A percentile compares a stretch with the other conserved stretches of the same genome.
These are phyloP conservation scores for Xanthorhoe designata DNA, from an alignment of 2,888 invertebrate genomes.

Conservation along the genomic window DNA sequence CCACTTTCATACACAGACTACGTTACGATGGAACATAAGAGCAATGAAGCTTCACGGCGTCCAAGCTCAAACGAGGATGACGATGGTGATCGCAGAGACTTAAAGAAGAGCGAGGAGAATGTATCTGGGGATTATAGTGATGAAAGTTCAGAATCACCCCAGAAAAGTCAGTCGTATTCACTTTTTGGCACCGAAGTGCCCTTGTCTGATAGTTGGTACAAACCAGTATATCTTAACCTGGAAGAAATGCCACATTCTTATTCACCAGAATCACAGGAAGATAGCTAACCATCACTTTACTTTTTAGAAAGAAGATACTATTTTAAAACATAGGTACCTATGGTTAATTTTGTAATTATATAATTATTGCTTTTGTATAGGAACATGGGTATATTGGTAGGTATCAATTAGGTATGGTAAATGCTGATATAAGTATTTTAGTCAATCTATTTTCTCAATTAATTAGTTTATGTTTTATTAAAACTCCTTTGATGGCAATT, in stretches of 20 bases:
- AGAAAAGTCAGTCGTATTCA: constrained; percentile 32
- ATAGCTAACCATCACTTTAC: constrained; percentile 6
- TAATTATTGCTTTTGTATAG: too few species aligned
- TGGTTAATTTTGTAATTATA: too few species aligned
- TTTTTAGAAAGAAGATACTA: neutral
- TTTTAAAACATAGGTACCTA: neutral
- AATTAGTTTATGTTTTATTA: too few species aligned
- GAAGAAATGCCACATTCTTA: constrained; percentile 9
- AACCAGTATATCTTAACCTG: constrained; percentile 34
- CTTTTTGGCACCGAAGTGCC: constrained; percentile 52
- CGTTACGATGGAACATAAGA: constrained; percentile 26
- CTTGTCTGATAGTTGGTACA: constrained; percentile 49
- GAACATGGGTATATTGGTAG: too few species aligned
- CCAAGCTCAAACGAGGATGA: constrained; percentile 7
- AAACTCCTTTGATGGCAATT: too few species aligned
- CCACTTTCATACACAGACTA: constrained; percentile 35
- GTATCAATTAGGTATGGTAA: too few species aligned
- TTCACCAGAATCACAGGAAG: constrained; percentile 26
- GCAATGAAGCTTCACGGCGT: constrained; percentile 19
- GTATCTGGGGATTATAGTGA: constrained; percentile 7
- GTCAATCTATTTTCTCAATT: too few species aligned
- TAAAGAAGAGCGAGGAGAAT: constrained; percentile 14
- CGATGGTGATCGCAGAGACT: constrained; percentile 24
- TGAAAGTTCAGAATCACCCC: constrained; percentile 19
- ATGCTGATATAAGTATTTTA: too few species aligned